These are phyloP conservation scores for Eurystomus gularis DNA, from an alignment of 2,113 vertebrate genomes.

Conservation along the genomic window DNA sequence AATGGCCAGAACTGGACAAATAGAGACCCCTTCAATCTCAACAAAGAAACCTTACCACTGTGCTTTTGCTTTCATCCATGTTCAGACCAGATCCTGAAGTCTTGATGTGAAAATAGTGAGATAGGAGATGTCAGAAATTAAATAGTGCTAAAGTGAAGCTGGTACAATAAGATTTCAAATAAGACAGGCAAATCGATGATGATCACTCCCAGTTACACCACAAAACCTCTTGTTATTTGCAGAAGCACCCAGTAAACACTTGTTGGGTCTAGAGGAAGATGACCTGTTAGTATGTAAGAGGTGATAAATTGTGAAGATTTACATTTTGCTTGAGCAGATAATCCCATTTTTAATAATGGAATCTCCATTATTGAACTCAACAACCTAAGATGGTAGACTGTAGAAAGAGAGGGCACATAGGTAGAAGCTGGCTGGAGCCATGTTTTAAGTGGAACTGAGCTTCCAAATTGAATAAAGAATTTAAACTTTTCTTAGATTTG, in stretches of 20 bases:
- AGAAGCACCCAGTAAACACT: not conserved
- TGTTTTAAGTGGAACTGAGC: not conserved
- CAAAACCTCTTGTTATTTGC: not conserved
- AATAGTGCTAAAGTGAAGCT: not conserved
- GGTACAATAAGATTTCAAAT: not conserved
- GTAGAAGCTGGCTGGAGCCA: not conserved
- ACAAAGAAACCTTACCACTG: not conserved
- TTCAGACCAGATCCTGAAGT: not conserved
- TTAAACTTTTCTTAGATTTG: not conserved
- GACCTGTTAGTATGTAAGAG: not conserved
- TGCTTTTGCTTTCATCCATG: not conserved
- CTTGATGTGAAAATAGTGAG: not conserved
- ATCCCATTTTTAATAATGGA: not conserved
- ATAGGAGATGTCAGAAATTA: not conserved
- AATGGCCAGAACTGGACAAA: not conserved
- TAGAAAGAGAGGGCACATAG: not conserved
- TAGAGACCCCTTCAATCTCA: not conserved
- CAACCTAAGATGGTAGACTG: rapidly evolving
- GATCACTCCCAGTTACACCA: not conserved
- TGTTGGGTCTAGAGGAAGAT: not conserved
- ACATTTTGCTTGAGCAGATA: not conserved
- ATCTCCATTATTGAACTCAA: not conserved
- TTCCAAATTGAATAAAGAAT: not conserved
- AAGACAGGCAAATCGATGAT: not conserved
- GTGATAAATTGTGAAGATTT: not conserved